These are phyloP conservation scores for Ochropleura plecta DNA, from an alignment of 2,888 invertebrate genomes.

Conservation along the genomic window DNA sequence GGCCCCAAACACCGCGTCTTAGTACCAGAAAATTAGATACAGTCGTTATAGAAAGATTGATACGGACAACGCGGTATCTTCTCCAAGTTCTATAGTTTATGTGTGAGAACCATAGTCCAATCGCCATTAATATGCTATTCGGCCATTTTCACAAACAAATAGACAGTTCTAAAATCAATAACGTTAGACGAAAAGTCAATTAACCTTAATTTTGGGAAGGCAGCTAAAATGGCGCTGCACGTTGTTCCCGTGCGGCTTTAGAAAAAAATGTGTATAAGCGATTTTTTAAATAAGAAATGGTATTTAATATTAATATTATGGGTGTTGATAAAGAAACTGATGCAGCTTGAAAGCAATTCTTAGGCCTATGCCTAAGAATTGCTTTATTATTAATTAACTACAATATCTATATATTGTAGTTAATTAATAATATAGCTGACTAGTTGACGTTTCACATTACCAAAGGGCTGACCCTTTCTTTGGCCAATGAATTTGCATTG, in stretches of 20 bases:
- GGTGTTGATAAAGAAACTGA: background rate
- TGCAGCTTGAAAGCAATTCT: background rate
- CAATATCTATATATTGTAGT: no score
- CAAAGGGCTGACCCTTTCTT: no score
- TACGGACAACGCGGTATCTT: constrained; percentile 17
- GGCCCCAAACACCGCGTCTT: constrained; percentile 12
- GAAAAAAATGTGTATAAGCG: background rate
- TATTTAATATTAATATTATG: background rate
- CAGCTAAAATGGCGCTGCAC: constrained; percentile 74
- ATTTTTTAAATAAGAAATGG: background rate
- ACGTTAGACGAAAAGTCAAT: constrained; percentile 77
- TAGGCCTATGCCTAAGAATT: no score
- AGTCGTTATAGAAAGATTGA: constrained; percentile 50
- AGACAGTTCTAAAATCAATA: constrained; percentile 76
- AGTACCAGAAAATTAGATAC: constrained; percentile 28
- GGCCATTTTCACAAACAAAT: constrained; percentile 73
- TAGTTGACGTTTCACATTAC: no score
- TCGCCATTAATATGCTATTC: constrained; percentile 65
- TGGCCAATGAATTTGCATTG: no score
- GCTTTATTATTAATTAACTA: no score
- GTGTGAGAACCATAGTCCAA: constrained; percentile 65
- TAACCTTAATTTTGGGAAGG: constrained; percentile 80
- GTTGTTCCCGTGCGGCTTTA: background rate
- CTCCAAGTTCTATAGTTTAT: constrained; percentile 32
- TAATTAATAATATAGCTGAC: no score